Conservation (phyloP, 2,888 invertebrate species). For the Sipha maydis region DNA sequence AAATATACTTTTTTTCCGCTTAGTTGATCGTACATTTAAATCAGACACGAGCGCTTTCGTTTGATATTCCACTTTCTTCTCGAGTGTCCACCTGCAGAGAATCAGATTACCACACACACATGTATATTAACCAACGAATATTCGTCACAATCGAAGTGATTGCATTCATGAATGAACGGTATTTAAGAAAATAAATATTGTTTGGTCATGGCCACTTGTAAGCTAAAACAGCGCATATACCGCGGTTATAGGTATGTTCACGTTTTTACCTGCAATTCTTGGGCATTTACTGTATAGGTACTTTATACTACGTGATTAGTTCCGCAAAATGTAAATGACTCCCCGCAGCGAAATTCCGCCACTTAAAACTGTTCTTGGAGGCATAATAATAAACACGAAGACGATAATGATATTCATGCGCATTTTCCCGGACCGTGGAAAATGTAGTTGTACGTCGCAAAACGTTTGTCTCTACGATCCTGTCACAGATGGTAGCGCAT, state of each 20-base stretch:
- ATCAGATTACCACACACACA: too few species aligned
- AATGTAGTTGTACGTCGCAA: background rate
- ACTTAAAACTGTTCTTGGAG: constrained; percentile 35
- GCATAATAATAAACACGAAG: background rate
- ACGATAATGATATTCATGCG: background rate
- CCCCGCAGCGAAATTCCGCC: background rate
- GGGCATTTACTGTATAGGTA: background rate
- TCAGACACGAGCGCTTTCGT: background rate
- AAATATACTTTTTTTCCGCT: background rate
- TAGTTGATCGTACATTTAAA: background rate
- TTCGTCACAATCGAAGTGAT: background rate
- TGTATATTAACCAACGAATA: background rate
- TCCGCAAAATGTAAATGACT: constrained; percentile 15
- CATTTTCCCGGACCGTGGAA: constrained; percentile 29
- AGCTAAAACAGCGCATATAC: too few species aligned
- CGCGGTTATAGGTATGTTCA: background rate
- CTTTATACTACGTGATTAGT: background rate
- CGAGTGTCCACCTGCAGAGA: background rate
- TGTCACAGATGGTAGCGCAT: constrained; percentile 11
- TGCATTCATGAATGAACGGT: background rate
- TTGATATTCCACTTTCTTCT: background rate
- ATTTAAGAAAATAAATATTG: background rate
- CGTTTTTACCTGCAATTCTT: background rate
- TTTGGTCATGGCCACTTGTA: too few species aligned
- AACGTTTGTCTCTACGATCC: background rate